Conservation (phyloP, 64 coral and sea anemone genomes). For the Porites lutea region DNA sequence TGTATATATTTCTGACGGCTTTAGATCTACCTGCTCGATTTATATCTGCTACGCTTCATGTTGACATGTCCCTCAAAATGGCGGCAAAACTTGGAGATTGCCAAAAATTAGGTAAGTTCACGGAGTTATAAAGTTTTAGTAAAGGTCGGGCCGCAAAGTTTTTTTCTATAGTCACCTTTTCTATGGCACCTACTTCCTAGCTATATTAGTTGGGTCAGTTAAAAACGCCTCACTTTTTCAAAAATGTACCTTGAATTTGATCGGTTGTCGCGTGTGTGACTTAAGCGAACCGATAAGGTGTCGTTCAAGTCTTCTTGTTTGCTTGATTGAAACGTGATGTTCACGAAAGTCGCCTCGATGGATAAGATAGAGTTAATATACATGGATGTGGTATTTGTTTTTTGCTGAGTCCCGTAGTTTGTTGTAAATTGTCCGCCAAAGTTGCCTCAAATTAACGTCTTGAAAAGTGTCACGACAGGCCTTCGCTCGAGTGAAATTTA, state of each 20-base stretch:
- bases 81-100: neutral
- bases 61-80: conserved; percentile 19
- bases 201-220: conserved; percentile 14
- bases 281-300: too few relatives aligned
- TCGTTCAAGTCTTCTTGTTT: too few relatives aligned
- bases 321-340: too few relatives aligned
- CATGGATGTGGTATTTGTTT: too few relatives aligned
- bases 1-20: neutral
- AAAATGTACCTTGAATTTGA: conserved; percentile 16
- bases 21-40: conserved; percentile 34
- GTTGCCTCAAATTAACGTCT: conserved; percentile 9
- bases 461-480: neutral
- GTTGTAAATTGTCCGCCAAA: neutral
- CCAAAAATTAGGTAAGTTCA: too few relatives aligned
- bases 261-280: neutral
- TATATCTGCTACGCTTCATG: conserved; percentile 30
- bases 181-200: conserved; percentile 12
- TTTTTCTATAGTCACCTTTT: conserved; percentile 6
- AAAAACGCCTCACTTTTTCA: conserved; percentile 25
- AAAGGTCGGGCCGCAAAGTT: conserved; percentile 23
- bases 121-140: neutral
- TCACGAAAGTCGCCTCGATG: too few relatives aligned
- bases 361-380: too few relatives aligned
- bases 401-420: too few relatives aligned
- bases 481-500: neutral